Conservation (phyloP, 2,113 vertebrate genomes). For the Noctilio leporinus region DNA sequence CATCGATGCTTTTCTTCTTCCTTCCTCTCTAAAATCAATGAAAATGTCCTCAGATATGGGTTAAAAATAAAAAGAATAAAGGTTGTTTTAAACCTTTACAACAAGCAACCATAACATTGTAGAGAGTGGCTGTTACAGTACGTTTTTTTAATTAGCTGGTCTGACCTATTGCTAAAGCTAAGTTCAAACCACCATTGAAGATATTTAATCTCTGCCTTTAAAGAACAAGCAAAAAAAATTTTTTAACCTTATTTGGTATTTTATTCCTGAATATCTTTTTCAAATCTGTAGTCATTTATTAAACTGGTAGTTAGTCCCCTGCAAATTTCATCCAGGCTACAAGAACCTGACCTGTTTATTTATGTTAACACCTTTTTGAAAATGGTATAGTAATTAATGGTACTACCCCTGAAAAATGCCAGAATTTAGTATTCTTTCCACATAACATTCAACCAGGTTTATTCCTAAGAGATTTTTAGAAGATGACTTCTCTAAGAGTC, state of each 20-base stretch:
- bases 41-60: no score
- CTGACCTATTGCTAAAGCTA: not conserved
- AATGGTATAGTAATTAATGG: not conserved
- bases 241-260: not conserved
- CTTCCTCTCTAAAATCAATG: no score
- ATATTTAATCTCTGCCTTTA: not conserved
- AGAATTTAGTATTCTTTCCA: not conserved
- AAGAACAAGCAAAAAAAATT: not conserved
- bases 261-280: not conserved
- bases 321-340: not conserved
- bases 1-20: no score
- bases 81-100: not conserved
- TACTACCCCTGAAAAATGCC: not conserved
- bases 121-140: not conserved
- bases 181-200: not conserved
- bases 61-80: not conserved
- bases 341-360: not conserved
- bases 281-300: not conserved
- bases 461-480: not conserved
- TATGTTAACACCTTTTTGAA: not conserved
- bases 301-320: not conserved
- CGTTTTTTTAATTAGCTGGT: not conserved
- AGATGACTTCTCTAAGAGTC: no score
- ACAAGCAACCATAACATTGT: not conserved
- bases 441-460: not conserved